phyloP scores from a whole-genome alignment of 1,140 invertebrate species.

The Drosophila lacteicornis region DNA sequence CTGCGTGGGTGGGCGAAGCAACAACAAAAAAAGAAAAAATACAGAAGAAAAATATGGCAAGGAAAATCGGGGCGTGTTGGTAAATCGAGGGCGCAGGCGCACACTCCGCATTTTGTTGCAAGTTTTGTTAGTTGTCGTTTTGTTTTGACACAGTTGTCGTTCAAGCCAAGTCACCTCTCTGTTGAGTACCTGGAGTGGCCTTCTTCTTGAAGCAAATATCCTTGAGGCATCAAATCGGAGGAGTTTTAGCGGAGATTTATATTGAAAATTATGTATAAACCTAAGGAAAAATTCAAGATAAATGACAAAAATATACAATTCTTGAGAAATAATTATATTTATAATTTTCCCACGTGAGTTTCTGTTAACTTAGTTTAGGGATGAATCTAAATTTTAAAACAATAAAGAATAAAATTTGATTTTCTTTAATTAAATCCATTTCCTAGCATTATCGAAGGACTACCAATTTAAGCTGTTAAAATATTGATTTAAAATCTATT shows the following conservation, averaged over 20 bases:
- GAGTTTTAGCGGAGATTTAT: no score
- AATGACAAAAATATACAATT: no score
- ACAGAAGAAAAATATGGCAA: conserved; percentile 3
- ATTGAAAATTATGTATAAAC: no score
- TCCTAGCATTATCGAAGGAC: no score
- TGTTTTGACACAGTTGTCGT: conserved; percentile 62
- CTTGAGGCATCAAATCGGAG: background rate
- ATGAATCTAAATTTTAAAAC: no score
- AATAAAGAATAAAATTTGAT: no score
- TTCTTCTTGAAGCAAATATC: conserved; percentile 1
- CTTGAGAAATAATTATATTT: background rate
- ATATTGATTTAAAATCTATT: no score
- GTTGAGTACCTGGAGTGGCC: background rate
- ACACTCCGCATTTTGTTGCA: background rate
- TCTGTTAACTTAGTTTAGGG: no score
- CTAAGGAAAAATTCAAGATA: background rate
- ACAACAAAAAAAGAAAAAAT: background rate
- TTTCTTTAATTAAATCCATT: background rate
- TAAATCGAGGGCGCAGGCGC: conserved; percentile 31
- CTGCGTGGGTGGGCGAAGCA: conserved; percentile 69
- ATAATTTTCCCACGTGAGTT: background rate
- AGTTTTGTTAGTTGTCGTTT: conserved; percentile 26
- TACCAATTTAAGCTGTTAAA: background rate
- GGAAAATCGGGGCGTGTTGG: conserved; percentile 31
- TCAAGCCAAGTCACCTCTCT: conserved; percentile 24